phyloP scores from a whole-genome alignment of 2,113 vertebrate species.

The Pogona vitticeps region DNA sequence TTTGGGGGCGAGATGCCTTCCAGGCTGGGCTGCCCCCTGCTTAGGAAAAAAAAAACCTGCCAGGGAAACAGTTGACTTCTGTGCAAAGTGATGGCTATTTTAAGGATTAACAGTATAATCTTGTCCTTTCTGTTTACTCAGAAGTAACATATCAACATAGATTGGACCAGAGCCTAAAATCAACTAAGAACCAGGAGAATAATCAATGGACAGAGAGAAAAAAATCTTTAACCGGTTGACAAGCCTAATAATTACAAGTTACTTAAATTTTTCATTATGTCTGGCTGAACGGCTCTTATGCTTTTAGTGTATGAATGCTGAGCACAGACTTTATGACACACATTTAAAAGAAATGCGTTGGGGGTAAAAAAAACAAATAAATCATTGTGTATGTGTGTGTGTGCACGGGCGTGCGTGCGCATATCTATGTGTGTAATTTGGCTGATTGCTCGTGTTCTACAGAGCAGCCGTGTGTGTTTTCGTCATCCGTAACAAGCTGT shows the following conservation, averaged over 20 bases:
- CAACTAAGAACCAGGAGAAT: background rate
- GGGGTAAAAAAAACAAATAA: background rate
- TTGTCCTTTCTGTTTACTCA: background rate
- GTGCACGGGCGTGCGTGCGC: background rate
- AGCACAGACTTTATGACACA: background rate
- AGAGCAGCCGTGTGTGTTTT: background rate
- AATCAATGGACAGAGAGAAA: background rate
- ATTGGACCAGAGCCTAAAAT: background rate
- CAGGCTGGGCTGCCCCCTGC: no score
- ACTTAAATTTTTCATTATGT: slow-evolving; percentile 12
- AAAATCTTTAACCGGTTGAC: background rate
- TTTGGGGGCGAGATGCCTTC: no score
- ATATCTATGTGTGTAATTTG: slow-evolving; percentile 6
- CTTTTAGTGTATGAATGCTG: background rate
- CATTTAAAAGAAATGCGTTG: background rate
- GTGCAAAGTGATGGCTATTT: no score
- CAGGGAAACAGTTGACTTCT: no score
- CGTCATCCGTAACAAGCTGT: background rate
- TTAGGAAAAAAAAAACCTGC: no score
- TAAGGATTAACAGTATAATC: background rate
- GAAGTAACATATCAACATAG: background rate
- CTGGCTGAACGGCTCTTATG: background rate
- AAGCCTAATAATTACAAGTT: slow-evolving; percentile 1
- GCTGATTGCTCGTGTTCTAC: background rate
- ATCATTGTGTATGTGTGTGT: background rate